These are phyloP conservation scores for Scaptomyza montana DNA, from an alignment of 1,140 invertebrate species.

Conservation along the genomic window DNA sequence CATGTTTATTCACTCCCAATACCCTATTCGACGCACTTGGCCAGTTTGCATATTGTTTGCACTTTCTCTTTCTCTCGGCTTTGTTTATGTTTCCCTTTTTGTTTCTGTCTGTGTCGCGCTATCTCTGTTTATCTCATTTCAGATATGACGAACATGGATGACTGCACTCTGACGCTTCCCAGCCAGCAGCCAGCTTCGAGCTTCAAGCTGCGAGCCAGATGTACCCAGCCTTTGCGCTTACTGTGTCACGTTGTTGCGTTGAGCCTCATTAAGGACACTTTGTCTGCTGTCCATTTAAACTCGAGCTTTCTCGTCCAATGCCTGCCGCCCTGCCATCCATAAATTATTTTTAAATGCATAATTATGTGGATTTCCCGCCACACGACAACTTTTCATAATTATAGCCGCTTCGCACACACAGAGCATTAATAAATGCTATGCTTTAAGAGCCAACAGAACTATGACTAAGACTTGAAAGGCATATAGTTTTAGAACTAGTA, in stretches of 20 bases:
- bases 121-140: constrained; percentile 1
- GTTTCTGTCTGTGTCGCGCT: background rate
- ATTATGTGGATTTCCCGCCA: constrained; percentile 71
- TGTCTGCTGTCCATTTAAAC: constrained; percentile 46
- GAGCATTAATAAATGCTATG: background rate
- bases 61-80: background rate
- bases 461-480: background rate
- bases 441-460: background rate
- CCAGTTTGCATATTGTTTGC: constrained; percentile 8
- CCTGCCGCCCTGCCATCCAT: constrained; percentile 44
- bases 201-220: background rate
- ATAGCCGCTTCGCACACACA: constrained; percentile 24
- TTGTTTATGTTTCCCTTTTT: background rate
- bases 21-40: background rate
- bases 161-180: constrained; percentile 26
- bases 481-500: background rate
- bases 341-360: constrained; percentile 75
- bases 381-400: constrained; percentile 70
- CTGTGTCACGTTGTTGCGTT: constrained; percentile 49
- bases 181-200: background rate
- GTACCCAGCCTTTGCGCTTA: background rate
- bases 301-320: constrained; percentile 1
- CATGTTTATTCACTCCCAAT: too few relatives aligned
- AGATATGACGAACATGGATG: constrained; percentile 4
- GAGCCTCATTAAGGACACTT: constrained; percentile 74